Base-by-base conservation (phyloP, 2,113 vertebrate species). In the Pipra filicauda region DNA sequence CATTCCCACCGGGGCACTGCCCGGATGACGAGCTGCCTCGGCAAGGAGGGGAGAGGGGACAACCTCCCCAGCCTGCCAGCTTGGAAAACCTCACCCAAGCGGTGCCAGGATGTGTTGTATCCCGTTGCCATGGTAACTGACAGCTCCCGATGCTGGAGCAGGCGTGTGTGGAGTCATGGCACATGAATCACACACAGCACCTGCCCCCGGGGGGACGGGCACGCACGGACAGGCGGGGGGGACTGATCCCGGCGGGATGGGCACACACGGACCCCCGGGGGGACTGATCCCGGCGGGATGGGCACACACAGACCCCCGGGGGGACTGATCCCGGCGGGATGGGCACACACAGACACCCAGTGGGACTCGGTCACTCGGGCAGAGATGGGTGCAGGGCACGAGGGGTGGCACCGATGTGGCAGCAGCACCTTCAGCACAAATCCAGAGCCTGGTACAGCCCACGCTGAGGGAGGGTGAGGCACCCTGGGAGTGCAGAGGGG, bases 101-200 rank as follows among this genome's bases (percentile, higher is more conserved):
- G 35, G 79, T 98, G 97, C 97, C 98, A 97, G 96, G 97, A 96
- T 92, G 96, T 86, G 97, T 97, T 93, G 96, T 80, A 96, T 97
- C 94, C 41, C 4, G 97, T 98, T 91, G 89, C 96, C 96, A 69
- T 1, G 86, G 97, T 90, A 97, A 98, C 98, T 69, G 97, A 71
- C 97, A 97, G 96, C 96, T 95, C 84, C 91, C 54, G 78, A 85
- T 20, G 76, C 97, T 59, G 93, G 27, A 93, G 97, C 82, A 86
- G 97, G 97, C 85, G 88, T 85, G 91, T 91, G 93, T 77, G n/a
- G 95, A 98, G 97, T 80, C 41, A 33, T 70, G 97, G 91, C 97
- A 89, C 93, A 95, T 97, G 97, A 93, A 94, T 91, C 93, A 57
- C 89, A 33, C 82, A 16, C n/a, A 91, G 93, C 97, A 96, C 57